Percentiles rank a stretch among this genome's conserved stretches.
These are phyloP conservation scores for Syrmaticus mikado DNA, from an alignment of 2,113 vertebrate species.

Conservation along the genomic window DNA sequence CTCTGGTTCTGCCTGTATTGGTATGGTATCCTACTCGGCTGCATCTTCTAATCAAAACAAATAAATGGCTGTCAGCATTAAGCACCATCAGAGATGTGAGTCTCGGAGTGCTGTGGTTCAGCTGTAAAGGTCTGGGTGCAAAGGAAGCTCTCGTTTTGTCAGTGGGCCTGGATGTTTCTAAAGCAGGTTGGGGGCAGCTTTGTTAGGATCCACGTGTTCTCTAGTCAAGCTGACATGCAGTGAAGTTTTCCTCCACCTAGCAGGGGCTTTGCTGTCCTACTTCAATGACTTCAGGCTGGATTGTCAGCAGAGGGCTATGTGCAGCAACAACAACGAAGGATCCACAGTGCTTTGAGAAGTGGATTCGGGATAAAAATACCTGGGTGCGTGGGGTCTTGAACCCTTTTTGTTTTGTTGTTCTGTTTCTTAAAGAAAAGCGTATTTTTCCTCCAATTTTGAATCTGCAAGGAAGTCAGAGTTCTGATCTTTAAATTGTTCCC, in stretches of 20 bases:
- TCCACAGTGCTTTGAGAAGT: background rate
- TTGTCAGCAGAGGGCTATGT: background rate
- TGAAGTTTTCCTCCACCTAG: background rate
- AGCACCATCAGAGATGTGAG: background rate
- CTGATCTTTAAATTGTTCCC: conserved; percentile 39
- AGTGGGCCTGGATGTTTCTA: background rate
- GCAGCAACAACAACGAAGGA: background rate
- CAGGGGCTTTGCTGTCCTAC: background rate
- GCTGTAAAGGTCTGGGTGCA: background rate
- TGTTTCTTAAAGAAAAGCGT: background rate
- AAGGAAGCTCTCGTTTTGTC: background rate
- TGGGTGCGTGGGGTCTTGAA: background rate
- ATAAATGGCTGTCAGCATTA: background rate
- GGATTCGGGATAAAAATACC: background rate
- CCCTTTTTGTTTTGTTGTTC: background rate
- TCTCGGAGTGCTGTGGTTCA: background rate
- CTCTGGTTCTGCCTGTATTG: background rate
- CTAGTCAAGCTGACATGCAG: background rate
- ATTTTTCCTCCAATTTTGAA: background rate
- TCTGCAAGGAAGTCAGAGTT: background rate
- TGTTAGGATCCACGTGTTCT: background rate
- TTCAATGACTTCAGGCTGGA: background rate
- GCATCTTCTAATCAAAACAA: background rate
- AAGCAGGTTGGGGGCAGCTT: background rate
- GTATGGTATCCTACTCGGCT: background rate